Conservation (phyloP, 2,113 vertebrate species). For the Myocastor coypus region DNA sequence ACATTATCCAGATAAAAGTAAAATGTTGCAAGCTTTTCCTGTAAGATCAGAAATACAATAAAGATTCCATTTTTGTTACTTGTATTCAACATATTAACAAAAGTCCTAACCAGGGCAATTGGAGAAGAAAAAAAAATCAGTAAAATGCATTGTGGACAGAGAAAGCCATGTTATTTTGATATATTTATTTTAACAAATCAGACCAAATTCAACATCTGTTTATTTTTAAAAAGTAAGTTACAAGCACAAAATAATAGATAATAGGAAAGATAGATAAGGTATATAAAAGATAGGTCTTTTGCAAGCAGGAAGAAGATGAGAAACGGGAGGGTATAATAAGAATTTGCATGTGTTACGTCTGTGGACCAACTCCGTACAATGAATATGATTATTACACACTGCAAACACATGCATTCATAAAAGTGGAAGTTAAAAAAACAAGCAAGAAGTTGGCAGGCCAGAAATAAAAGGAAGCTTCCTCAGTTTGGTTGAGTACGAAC, state of each 20-base stretch:
- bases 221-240: background rate
- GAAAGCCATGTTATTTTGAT: background rate
- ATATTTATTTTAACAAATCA: background rate
- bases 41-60: too few species aligned
- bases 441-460: background rate
- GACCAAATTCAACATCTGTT: background rate
- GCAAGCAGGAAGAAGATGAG: background rate
- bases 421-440: background rate
- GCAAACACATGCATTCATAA: background rate
- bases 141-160: too few species aligned
- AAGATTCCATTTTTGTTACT: too few species aligned
- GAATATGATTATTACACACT: too few species aligned
- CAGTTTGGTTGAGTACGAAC: constrained; percentile 10
- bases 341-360: background rate
- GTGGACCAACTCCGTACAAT: background rate
- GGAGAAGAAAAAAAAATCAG: too few species aligned
- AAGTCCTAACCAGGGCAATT: too few species aligned
- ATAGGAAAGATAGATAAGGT: background rate
- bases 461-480: constrained; percentile 45
- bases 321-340: background rate
- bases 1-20: background rate
- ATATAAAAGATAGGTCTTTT: background rate
- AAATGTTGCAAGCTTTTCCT: too few species aligned
- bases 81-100: too few species aligned
- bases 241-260: background rate